Evolutionary conservation across 2,797 vertebrate species (phyloP).

Genomic region (Synaphobranchus kaupii): DNA sequence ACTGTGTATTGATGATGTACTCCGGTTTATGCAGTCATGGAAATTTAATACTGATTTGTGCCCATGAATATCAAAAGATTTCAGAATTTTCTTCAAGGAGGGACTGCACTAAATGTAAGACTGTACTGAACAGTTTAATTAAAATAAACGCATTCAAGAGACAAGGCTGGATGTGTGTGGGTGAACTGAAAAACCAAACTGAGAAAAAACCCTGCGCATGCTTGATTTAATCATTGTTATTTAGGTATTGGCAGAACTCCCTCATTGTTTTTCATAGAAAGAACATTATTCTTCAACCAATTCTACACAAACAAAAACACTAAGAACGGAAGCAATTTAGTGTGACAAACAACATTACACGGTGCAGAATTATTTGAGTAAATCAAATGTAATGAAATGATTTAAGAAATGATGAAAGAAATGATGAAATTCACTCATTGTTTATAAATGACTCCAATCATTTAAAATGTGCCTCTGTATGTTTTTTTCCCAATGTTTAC

Average conservation of each 20-base stretch:
- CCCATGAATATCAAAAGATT: not conserved
- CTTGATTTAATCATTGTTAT: not conserved
- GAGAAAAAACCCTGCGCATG: not conserved
- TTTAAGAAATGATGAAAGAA: slow-evolving; percentile 3
- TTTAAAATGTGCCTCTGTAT: not conserved
- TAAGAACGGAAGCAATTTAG: not conserved
- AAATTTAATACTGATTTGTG: not conserved
- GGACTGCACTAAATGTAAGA: not conserved
- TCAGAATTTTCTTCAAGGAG: not conserved
- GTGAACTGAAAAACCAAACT: not conserved
- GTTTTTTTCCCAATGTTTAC: not conserved
- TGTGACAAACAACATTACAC: not conserved
- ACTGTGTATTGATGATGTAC: not conserved
- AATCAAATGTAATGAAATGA: not conserved
- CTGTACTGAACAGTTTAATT: not conserved
- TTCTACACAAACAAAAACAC: not conserved
- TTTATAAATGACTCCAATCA: not conserved
- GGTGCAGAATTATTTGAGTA: not conserved
- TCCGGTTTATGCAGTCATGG: not conserved
- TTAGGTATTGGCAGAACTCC: not conserved
- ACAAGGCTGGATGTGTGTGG: not conserved
- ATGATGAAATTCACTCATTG: not conserved
- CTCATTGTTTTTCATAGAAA: not conserved
- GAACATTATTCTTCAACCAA: not conserved
- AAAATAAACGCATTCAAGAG: not conserved